A percentile compares a stretch with the other conserved stretches of the same genome.
Evolutionary conservation across 2,113 vertebrate genomes (phyloP).

Genomic region (Leucosticte australis): DNA sequence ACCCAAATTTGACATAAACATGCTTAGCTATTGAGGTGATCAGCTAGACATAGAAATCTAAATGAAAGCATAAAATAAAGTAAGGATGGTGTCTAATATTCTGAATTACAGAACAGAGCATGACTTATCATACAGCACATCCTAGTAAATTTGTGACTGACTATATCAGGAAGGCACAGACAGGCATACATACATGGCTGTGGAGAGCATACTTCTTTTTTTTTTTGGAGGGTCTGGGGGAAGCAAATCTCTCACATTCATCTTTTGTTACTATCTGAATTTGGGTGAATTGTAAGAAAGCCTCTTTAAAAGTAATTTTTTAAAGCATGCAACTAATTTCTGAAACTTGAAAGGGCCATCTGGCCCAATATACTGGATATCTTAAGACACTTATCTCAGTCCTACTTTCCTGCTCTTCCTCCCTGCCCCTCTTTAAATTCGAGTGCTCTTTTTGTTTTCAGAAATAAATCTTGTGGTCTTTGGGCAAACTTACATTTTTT

Average conservation of each 20-base stretch:
- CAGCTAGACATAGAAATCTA: neutral
- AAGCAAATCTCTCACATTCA: neutral
- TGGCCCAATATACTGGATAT: neutral
- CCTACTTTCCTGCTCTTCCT: neutral
- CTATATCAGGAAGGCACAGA: neutral
- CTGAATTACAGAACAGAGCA: neutral
- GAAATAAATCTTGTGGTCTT: neutral
- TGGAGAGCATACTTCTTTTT: neutral
- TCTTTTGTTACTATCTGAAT: neutral
- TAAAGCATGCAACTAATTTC: constrained; percentile 11
- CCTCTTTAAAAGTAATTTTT: neutral
- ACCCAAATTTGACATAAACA: neutral
- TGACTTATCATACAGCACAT: neutral
- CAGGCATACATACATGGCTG: neutral
- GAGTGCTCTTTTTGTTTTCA: neutral
- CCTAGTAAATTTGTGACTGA: neutral
- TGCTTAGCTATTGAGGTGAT: neutral
- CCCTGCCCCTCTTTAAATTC: neutral
- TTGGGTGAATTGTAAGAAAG: neutral
- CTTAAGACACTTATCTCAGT: neutral
- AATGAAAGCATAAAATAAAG: neutral
- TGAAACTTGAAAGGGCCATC: constrained; percentile 29
- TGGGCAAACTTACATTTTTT: neutral
- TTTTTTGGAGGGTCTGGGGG: neutral
- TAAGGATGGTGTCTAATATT: neutral